A percentile compares a stretch with the other conserved stretches of the same genome.
These are phyloP conservation scores for Natrix natrix DNA, from an alignment of 2,797 vertebrate species.

Conservation along the genomic window DNA sequence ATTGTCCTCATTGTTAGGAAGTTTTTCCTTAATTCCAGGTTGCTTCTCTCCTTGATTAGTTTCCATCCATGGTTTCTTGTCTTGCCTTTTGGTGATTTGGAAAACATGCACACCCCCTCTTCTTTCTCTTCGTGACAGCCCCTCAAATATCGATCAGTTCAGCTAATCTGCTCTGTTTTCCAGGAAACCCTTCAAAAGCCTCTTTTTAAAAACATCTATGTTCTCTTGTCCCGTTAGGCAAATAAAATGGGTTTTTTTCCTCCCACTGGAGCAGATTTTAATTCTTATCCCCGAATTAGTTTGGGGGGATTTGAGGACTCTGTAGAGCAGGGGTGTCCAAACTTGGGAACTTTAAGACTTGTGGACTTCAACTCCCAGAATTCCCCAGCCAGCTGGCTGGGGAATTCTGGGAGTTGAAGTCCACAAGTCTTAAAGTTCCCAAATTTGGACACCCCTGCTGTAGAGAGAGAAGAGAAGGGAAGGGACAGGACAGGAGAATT, in stretches of 20 bases:
- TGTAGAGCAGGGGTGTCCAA: not conserved
- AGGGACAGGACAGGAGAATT: too few relatives aligned
- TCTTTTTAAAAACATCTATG: not conserved
- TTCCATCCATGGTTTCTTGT: not conserved
- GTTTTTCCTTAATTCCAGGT: not conserved
- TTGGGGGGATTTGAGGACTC: not conserved
- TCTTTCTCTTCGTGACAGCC: not conserved
- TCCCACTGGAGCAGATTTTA: not conserved
- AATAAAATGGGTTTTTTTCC: not conserved
- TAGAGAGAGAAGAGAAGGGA: not conserved
- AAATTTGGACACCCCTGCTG: too few relatives aligned
- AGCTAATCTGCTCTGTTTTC: not conserved
- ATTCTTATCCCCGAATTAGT: not conserved
- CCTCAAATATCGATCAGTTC: not conserved
- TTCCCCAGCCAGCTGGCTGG: too few relatives aligned
- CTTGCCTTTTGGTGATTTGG: not conserved
- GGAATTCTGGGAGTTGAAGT: too few relatives aligned
- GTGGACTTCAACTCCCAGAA: too few relatives aligned
- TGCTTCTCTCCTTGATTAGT: not conserved
- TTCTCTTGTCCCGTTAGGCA: not conserved
- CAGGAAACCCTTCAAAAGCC: not conserved
- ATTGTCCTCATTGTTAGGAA: not conserved
- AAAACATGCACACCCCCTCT: not conserved
- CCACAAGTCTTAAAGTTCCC: too few relatives aligned
- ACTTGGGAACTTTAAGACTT: too few relatives aligned